Base-by-base conservation (phyloP, 2,888 invertebrate genomes). In the Boloria euphrosyne region DNA sequence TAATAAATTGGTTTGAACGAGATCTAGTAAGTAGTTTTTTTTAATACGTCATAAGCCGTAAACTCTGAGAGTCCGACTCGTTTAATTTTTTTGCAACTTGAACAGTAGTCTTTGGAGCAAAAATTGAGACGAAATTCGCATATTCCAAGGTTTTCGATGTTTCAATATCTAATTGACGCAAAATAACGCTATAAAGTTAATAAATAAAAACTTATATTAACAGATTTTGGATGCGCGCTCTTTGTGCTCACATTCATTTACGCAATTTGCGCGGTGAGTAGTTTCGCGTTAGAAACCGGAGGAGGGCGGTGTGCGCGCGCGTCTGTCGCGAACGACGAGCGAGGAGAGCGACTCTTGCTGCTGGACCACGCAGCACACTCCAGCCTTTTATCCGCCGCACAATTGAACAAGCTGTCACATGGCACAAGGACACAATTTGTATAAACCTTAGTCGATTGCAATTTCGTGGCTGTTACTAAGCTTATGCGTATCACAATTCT, bases 281-380 rank as follows among this genome's bases (percentile, higher is more conserved):
- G 91, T 69, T 92, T 91, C 77, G 86, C 88, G 0, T 67, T 89
- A 13, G 90, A 90, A 75, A 86, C 85, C 1, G 84, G 84, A 22
- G 76, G 80, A 27, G 83, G 84, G 0, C 75, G 82, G 4, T 84
- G 86, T 70, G 80, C 79, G 0, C 83, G 82, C 47, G 75, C 80
- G 1, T 65, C 73, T 0, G 77, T 79, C 16, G 65, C 75, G 10
- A 79, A 76, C 66, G 89, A 88, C 72, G 89, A 89, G 73, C 80
- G 89, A 31, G 92, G 90, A 47, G 92, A 91, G 62, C 78, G 90
- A 1, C 74, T 92, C 5, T 73, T 92, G 7, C 74, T 92, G 6
- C 81, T 91, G 0, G 91, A 92, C 76, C 91, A 90, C 75, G 87
- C 87, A 1, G 90, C 91, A 0, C 90, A 91, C 70, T 91, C 89